These are phyloP conservation scores for Callaeas wilsoni DNA, from an alignment of 2,113 vertebrate genomes.

Conservation along the genomic window DNA sequence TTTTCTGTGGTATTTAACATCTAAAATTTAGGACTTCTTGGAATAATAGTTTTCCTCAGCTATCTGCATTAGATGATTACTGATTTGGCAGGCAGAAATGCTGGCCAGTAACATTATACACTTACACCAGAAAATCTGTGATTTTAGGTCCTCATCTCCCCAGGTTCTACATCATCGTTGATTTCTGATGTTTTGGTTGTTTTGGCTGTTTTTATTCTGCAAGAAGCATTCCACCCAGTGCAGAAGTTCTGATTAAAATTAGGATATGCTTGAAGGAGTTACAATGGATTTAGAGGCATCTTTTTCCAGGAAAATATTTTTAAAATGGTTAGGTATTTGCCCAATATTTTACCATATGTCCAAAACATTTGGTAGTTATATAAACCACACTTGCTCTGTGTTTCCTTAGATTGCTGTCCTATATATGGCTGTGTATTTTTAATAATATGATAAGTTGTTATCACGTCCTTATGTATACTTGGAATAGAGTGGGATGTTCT, in stretches of 20 bases:
- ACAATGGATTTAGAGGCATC: neutral
- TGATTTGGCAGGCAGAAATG: neutral
- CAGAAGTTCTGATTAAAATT: neutral
- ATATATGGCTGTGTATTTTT: neutral
- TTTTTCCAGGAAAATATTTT: neutral
- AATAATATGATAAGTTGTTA: neutral
- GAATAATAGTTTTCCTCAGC: neutral
- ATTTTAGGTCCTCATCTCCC: neutral
- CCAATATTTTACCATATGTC: neutral
- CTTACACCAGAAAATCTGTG: neutral
- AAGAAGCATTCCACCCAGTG: neutral
- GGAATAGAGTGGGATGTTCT: neutral
- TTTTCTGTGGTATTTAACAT: neutral
- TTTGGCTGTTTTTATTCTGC: neutral
- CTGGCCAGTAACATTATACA: no score
- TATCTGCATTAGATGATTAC: accelerated
- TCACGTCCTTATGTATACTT: neutral
- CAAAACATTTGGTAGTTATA: neutral
- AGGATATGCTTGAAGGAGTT: neutral
- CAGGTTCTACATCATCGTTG: neutral
- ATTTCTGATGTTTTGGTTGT: neutral
- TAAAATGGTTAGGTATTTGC: neutral
- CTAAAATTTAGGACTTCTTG: neutral
- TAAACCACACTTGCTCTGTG: neutral
- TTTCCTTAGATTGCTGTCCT: neutral